Percentiles rank a stretch among this genome's conserved stretches.
phyloP scores from a whole-genome alignment of 2,888 invertebrate genomes.

The Ectemnius lituratus region DNA sequence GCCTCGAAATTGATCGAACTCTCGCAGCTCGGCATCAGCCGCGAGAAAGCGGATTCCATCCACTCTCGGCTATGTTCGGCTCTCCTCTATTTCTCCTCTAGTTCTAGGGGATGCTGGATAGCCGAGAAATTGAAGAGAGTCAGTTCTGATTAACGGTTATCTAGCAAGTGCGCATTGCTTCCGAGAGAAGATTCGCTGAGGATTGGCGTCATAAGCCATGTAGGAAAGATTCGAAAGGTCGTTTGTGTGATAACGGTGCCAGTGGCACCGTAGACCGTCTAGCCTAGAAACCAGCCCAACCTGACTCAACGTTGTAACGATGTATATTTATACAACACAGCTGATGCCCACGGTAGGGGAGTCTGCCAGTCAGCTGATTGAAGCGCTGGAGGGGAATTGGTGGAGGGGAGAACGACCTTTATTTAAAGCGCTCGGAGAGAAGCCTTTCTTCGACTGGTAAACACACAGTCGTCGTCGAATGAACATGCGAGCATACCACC shows the following conservation, averaged over 20 bases:
- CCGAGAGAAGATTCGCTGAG: not conserved
- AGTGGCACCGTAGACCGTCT: conserved; percentile 52
- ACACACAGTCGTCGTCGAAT: conserved; percentile 58
- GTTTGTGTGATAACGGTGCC: conserved; percentile 58
- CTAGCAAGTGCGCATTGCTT: not conserved
- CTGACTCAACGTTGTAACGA: conserved; percentile 69
- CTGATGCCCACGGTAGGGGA: conserved; percentile 60
- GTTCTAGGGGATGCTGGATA: too few species aligned
- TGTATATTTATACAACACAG: conserved; percentile 73
- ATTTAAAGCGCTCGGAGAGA: conserved; percentile 70
- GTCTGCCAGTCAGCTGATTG: conserved; percentile 72
- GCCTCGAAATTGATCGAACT: conserved; percentile 29
- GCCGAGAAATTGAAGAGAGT: too few species aligned
- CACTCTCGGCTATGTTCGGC: conserved; percentile 12
- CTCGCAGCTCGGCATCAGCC: not conserved
- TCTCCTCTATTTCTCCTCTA: not conserved
- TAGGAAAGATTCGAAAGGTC: too few species aligned
- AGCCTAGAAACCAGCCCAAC: conserved; percentile 68
- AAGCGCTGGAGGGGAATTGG: conserved; percentile 67
- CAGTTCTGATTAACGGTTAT: too few species aligned
- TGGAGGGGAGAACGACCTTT: conserved; percentile 71
- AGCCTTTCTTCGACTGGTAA: conserved; percentile 65
- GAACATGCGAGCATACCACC: conserved; percentile 50
- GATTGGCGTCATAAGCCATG: too few species aligned
- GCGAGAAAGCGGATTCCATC: conserved; percentile 21